A percentile compares a stretch with the other conserved stretches of the same genome.
Evolutionary conservation across 2,113 vertebrate species (phyloP).

Genomic region (Trochalopteron elliotii): DNA sequence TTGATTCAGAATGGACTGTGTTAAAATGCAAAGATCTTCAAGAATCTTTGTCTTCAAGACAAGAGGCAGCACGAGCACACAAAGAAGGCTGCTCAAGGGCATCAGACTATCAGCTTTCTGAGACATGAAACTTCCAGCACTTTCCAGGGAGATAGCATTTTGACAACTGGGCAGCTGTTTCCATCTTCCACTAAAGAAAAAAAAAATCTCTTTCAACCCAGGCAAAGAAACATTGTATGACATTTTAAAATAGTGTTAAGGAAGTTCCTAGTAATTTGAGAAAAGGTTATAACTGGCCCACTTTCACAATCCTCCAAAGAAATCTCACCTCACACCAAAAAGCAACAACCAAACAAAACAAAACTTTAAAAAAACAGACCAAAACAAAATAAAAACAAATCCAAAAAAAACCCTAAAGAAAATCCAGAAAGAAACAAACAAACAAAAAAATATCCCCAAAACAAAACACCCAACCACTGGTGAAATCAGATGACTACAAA

Average conservation of each 20-base stretch:
- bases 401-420: neutral
- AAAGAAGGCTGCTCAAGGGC: neutral
- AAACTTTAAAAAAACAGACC: neutral
- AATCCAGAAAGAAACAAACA: neutral
- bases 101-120: neutral
- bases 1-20: neutral
- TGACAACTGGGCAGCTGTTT: neutral
- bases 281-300: fast-evolving
- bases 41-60: neutral
- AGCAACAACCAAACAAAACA: too few relatives aligned
- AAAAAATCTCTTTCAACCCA: neutral
- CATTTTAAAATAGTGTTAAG: neutral
- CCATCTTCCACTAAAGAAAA: neutral
- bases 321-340: too few relatives aligned
- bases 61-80: fast-evolving
- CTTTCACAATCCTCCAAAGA: fast-evolving
- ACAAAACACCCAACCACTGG: neutral
- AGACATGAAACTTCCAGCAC: neutral
- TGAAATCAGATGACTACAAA: neutral
- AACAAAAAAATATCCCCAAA: neutral
- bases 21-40: neutral
- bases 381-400: neutral
- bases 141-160: neutral
- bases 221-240: neutral
- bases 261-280: neutral